These are phyloP conservation scores for Geopemphigus sp. DNA, from an alignment of 1,140 invertebrate species.

Conservation along the genomic window DNA sequence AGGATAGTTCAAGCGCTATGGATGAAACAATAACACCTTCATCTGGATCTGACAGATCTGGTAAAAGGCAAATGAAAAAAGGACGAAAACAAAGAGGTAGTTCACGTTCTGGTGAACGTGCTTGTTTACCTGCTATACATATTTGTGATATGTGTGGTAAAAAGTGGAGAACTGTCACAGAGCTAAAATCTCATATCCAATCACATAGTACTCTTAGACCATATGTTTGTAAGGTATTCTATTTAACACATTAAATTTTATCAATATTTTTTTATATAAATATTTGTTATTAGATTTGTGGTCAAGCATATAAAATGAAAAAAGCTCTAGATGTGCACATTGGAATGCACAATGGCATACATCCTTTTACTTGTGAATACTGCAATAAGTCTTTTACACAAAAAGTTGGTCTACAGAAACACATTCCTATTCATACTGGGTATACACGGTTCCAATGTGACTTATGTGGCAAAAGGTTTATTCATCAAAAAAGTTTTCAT, in stretches of 20 bases:
- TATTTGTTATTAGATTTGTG: constrained; percentile 58
- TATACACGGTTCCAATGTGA: constrained; percentile 55
- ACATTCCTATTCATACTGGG: constrained; percentile 67
- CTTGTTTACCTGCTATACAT: constrained; percentile 50
- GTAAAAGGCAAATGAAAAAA: constrained; percentile 38
- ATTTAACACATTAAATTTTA: not conserved
- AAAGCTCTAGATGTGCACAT: constrained; percentile 59
- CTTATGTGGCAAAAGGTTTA: constrained; percentile 51
- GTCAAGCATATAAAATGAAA: constrained; percentile 56
- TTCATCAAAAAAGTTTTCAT: constrained; percentile 58
- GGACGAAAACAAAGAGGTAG: constrained; percentile 40
- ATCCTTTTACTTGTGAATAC: constrained; percentile 69
- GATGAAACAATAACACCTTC: constrained; percentile 7
- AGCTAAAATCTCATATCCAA: constrained; percentile 57
- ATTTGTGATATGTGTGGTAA: constrained; percentile 56
- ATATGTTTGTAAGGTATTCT: constrained; percentile 58
- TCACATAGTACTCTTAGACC: constrained; percentile 57
- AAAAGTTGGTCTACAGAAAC: constrained; percentile 65
- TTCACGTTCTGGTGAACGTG: constrained; percentile 50
- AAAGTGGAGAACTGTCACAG: constrained; percentile 55
- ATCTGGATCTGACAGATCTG: constrained; percentile 31
- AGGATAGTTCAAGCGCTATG: constrained; percentile 32
- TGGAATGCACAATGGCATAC: constrained; percentile 67
- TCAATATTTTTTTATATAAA: not conserved
- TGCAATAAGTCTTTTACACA: constrained; percentile 76